Base-by-base conservation (phyloP, 1,140 invertebrate species). In the Drosophila pseudoananassae region DNA sequence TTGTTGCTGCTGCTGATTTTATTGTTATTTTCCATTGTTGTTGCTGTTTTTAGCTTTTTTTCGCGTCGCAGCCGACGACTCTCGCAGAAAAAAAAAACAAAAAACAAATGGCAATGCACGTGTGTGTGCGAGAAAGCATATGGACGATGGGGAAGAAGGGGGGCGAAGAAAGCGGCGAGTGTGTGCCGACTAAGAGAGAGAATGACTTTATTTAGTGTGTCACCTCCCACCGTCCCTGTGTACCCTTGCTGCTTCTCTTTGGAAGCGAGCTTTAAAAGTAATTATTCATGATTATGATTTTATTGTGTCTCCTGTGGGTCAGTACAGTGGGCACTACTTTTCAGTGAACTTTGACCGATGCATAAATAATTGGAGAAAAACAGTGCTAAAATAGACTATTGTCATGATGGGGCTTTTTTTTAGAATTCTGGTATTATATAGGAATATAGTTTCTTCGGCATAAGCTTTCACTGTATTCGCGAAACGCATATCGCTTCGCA, bases 21-120 rank as follows among this genome's bases (percentile, higher is more conserved):
- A 68, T 68, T 70, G 61, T 65, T 63, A 47, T 51, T 64, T 69
- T n/a, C 40, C 43, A 63, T 63, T 58, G 40, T 63, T 53, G 27
- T 33, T 53, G 29, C 17, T 43, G 33, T 9, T 17, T 43, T 43
- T 47, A 65, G 63, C 63, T 65, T 64, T 63, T 63, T 27, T 65
- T 63, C 31, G 63, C 63, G 45, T 50, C 58, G 60, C 33, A 36
- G 33, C 33, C 9, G 10, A 36, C 33, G n/a, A n/a, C 40, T 43
- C 40, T 43, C 40, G 15, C 1, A 3, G 40, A 46, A 56, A 29
- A 46, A 31, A 29, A 31, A 55, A 45, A 25, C 23, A 46, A 31
- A 29, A 31, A 54, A 45, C 15, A 45, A 55, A 10, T 20, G 17
- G 9, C 43, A 58, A 64, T 63, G 63, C 63, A 66, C 63, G 63